Evolutionary conservation across 2,888 invertebrate species (phyloP), one percentile per base, ranked within the genome.

Genomic region (Acanthopleura granulata): DNA sequence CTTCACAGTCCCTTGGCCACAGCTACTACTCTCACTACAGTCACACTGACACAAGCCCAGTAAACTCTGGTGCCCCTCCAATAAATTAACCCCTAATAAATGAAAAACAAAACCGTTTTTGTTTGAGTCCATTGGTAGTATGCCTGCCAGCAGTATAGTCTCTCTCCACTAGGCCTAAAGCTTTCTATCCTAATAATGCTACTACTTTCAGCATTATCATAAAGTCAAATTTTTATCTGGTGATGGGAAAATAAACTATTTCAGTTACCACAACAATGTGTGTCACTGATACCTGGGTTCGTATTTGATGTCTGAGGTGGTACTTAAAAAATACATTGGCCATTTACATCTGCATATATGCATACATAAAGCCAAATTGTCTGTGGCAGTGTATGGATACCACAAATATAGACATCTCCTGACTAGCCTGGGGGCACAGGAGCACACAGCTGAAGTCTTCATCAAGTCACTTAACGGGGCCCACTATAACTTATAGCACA

Each of bases 191-290:
- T 40, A 40, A 40, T 40, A 40, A 40, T 40, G 40, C 9, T 3
- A 40, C 40, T 40, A 40, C 40, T 40, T 40, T 40, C 40, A 40
- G 40, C 40, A 40, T 40, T 40, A 40, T 40, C 40, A 40, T 40
- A 40, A 40, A 40, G 40, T 40, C 40, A 40, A 40, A 40, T 40
- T 40, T 40, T 40, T 40, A 40, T 40, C 40, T 40, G 40, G 40
- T 40, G 40, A 40, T 40, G 40, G 40, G 22, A 57, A 57, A 57
- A 12, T 57, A 18, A 57, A 57, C 57, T 57, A 57, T 57, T 57
- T 57, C 57, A 57, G 57, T 57, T 66, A 66, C 66, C 66, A 66
- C 66, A 27, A 66, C 66, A 66, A 66, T 66, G 29, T 66, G 29
- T 66, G 66, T 66, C 66, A 66, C 22, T 66, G 66, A 66, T 66